These are phyloP conservation scores for Sorex maritimensis DNA, from an alignment of 2,797 vertebrate species.

Conservation along the genomic window DNA sequence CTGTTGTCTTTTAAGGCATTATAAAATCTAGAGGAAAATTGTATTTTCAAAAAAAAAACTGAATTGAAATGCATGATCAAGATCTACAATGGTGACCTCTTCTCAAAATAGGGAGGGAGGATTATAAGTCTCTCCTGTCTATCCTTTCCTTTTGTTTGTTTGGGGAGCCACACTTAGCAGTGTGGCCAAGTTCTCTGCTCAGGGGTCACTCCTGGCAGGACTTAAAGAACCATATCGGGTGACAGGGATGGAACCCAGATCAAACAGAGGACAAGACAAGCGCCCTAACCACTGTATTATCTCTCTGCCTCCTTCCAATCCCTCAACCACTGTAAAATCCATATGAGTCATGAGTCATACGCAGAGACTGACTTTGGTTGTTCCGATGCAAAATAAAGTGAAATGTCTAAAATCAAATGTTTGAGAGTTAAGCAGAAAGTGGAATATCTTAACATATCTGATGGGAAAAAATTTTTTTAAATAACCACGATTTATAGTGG, in stretches of 20 bases:
- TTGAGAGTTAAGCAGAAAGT: not conserved
- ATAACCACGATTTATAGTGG: too few relatives aligned
- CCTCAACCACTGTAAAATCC: not conserved
- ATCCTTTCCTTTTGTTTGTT: too few relatives aligned
- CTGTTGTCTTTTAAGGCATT: not conserved
- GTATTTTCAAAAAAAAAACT: constrained; percentile 20
- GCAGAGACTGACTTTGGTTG: not conserved
- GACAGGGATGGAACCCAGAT: too few relatives aligned
- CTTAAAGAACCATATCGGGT: too few relatives aligned
- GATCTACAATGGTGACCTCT: not conserved
- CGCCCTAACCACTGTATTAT: too few relatives aligned
- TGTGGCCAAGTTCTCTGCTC: too few relatives aligned
- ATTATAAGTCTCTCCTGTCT: not conserved
- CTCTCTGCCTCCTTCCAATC: not conserved
- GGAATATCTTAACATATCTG: not conserved
- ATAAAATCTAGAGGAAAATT: not conserved
- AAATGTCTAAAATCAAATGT: constrained; percentile 13
- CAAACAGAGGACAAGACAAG: too few relatives aligned
- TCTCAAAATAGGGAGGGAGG: not conserved
- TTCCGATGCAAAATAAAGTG: constrained; percentile 13
- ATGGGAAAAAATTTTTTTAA: not conserved
- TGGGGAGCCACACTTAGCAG: too few relatives aligned
- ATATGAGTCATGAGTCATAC: not conserved
- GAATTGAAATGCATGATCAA: not conserved
- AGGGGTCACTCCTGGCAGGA: too few relatives aligned